phyloP scores from a whole-genome alignment of 2,888 invertebrate genomes.

The Brenthis daphne region DNA sequence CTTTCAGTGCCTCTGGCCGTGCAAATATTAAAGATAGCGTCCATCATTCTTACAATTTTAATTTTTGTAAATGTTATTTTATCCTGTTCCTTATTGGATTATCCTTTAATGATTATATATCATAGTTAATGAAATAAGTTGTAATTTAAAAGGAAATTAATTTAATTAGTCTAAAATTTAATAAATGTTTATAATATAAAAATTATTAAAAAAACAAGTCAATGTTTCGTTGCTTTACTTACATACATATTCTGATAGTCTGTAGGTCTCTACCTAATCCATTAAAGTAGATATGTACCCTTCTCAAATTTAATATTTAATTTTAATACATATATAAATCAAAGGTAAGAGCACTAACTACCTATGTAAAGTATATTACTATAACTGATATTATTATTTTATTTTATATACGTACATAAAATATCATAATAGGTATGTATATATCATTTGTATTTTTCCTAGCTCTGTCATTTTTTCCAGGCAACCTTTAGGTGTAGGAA shows the following conservation, averaged over 20 bases:
- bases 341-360: constrained; percentile 7
- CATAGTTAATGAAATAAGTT: constrained; percentile 5
- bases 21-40: constrained; percentile 10
- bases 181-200: no score
- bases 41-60: constrained; percentile 24
- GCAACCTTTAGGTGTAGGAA: no score
- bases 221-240: neutral
- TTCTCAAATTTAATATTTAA: no score
- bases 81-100: constrained; percentile 19
- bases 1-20: constrained; percentile 4
- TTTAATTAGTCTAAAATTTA: neutral
- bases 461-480: no score
- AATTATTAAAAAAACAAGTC: neutral
- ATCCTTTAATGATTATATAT: constrained; percentile 1
- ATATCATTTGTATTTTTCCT: no score
- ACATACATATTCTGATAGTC: no score
- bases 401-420: no score
- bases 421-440: no score
- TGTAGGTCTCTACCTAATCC: no score
- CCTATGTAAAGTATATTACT: neutral
- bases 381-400: no score
- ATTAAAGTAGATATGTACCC: no score
- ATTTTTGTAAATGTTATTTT: constrained; percentile 21
- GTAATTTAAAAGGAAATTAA: constrained; percentile 7
- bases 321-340: neutral